These are phyloP conservation scores for Motacilla alba DNA, from an alignment of 2,113 vertebrate species.

Conservation along the genomic window DNA sequence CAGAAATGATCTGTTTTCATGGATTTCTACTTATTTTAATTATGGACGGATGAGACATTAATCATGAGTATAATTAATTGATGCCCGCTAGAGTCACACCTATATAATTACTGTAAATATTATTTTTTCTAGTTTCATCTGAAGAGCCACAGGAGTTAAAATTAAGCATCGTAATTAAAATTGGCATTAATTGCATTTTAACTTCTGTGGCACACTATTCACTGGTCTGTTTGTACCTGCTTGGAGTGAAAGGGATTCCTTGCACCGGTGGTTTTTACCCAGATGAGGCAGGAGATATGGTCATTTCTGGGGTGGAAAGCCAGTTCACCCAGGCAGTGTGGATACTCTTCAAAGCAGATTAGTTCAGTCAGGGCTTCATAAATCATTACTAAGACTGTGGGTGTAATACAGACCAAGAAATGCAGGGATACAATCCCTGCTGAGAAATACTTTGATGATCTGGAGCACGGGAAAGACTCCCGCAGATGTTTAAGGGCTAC, in stretches of 20 bases:
- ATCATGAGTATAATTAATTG: background rate
- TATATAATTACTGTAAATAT: background rate
- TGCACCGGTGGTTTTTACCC: background rate
- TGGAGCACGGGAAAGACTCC: background rate
- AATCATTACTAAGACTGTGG: background rate
- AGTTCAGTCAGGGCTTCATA: background rate
- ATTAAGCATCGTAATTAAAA: background rate
- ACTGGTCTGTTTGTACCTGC: background rate
- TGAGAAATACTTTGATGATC: background rate
- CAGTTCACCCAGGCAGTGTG: accelerated
- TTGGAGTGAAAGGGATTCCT: background rate
- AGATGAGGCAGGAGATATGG: background rate
- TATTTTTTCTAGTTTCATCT: background rate
- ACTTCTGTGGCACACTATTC: accelerated
- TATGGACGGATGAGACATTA: background rate
- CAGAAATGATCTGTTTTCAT: background rate
- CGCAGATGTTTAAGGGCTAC: background rate
- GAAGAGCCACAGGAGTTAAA: background rate
- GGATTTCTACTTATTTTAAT: background rate
- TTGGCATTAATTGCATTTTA: background rate
- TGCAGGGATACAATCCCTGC: background rate
- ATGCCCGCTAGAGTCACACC: background rate
- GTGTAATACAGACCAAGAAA: background rate
- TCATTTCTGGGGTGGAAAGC: background rate
- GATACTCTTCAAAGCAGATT: background rate